Percentiles rank a stretch among this genome's conserved stretches.
Conservation (phyloP, 2,113 vertebrate species). For the Catharus minimus region DNA sequence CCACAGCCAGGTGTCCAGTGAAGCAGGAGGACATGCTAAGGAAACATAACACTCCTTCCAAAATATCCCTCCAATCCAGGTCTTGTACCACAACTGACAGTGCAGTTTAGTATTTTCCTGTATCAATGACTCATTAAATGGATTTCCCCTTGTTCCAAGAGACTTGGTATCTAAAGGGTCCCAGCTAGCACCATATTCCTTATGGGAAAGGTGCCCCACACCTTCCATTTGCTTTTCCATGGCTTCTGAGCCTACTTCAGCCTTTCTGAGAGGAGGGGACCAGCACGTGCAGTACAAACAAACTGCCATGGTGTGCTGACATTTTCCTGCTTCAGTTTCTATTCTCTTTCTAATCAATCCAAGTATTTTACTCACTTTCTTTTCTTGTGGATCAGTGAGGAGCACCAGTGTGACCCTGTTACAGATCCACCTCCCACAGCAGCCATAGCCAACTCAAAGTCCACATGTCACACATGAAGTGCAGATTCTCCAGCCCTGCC, state of each 20-base stretch:
- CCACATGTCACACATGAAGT: accelerated
- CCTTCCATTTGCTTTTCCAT: background rate
- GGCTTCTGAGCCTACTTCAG: background rate
- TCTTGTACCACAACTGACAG: background rate
- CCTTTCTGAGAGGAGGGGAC: background rate
- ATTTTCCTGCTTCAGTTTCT: background rate
- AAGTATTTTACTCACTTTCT: background rate
- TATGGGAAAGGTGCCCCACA: background rate
- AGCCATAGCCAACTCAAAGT: background rate
- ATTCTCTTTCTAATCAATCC: background rate
- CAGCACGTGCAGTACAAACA: accelerated
- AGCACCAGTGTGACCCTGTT: background rate
- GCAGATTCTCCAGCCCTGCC: background rate
- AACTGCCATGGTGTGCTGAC: background rate
- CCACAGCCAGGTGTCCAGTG: background rate
- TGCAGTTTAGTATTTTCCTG: background rate
- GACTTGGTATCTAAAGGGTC: background rate
- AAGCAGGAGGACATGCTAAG: background rate
- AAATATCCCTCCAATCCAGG: accelerated
- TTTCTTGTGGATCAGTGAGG: background rate
- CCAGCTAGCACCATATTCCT: background rate
- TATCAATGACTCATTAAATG: accelerated
- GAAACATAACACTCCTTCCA: background rate
- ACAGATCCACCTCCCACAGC: background rate
- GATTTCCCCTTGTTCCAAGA: background rate